Base-by-base conservation (phyloP, 2,797 vertebrate species). In the Alauda arvensis region DNA sequence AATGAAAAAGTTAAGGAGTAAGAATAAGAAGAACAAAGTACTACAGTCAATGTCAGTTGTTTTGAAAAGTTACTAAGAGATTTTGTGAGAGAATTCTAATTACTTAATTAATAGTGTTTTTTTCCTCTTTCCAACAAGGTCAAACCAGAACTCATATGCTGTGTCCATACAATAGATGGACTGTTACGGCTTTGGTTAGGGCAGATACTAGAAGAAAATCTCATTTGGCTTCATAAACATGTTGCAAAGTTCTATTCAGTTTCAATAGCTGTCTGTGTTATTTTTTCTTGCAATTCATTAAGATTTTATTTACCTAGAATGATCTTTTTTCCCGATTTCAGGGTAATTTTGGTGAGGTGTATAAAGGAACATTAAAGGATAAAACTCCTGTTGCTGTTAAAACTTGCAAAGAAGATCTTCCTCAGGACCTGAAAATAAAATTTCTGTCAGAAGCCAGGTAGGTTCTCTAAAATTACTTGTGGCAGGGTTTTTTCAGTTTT, bases 321-420 rank as follows among this genome's bases (percentile, higher is more conserved):
- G 2, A 13, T 55, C 59, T 26, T 81, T 53, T 53, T 29, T 26
- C 14, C 31, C 15, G 19, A 92, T 94, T 95, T 94, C 97, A 98
- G 99, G 99, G 99, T 74, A 99, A 99, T 97, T 99, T 99, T 94
- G 99, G 99, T 28, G 99, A 99, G 95, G 99, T 99, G 17, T 99
- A 98, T 91, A 99, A 99, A 88, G 99, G 99, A 85, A 98, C 97
- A 6, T 96, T 99, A 91, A 98, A 98, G 61, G 99, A 99, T 97
- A 99, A 99, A 96, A 98, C 97, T 25, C 94, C 97, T 2, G 98
- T 99, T n/a, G 99, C 99, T 37, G 98, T 99, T 70, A 99, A 99
- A 96, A 99, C 99, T 1, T 99, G 99, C 95, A 99, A 99, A 97
- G 99, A 99, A 97, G 98, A 99, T 96, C 98, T 99, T 95, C 98